Conservation (phyloP, 2,888 invertebrate genomes). For the Xylota segnis region DNA sequence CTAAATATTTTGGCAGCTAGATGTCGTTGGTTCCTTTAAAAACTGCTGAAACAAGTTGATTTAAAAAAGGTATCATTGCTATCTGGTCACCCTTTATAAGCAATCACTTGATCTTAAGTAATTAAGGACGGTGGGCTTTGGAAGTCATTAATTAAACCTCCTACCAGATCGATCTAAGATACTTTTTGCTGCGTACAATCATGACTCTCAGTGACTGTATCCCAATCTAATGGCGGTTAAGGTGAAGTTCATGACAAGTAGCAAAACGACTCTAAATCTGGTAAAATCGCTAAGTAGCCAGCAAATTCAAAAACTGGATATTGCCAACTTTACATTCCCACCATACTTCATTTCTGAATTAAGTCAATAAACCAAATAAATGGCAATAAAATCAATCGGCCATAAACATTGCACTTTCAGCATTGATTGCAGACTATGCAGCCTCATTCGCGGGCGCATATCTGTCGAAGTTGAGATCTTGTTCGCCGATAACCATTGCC, state of each 20-base stretch:
- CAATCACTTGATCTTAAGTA: too few relatives aligned
- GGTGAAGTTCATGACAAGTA: background rate
- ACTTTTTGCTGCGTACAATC: too few relatives aligned
- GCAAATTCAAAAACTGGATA: background rate
- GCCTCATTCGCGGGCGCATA: background rate
- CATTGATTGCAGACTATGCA: background rate
- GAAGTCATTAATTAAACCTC: too few relatives aligned
- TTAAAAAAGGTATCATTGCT: too few relatives aligned
- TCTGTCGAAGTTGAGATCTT: constrained; percentile 14
- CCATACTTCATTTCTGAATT: background rate
- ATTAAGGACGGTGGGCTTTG: too few relatives aligned
- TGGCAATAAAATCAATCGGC: background rate
- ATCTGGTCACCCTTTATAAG: too few relatives aligned
- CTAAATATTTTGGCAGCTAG: too few relatives aligned
- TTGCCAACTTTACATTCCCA: background rate
- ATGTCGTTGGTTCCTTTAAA: too few relatives aligned
- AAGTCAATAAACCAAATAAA: constrained; percentile 1
- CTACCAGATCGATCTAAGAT: too few relatives aligned
- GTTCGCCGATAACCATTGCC: background rate
- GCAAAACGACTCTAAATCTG: background rate
- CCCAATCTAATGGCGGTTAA: background rate
- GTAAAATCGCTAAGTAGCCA: background rate
- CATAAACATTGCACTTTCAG: constrained; percentile 8
- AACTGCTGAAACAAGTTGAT: too few relatives aligned
- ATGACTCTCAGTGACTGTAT: too few relatives aligned